phyloP scores from a whole-genome alignment of 2,113 vertebrate species.

The Seriola aureovittata region DNA sequence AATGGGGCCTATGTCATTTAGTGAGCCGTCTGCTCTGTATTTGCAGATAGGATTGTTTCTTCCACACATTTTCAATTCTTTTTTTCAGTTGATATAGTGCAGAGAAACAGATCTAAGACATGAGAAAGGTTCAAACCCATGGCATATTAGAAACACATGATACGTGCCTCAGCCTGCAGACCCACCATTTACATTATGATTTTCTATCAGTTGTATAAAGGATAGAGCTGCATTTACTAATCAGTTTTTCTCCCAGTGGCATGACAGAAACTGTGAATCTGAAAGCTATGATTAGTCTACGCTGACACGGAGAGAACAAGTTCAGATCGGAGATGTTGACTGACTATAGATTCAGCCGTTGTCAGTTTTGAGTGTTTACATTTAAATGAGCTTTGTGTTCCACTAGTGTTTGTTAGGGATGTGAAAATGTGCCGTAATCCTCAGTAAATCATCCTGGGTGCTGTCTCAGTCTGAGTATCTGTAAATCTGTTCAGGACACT shows the following conservation, averaged over 20 bases:
- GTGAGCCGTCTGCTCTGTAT: background rate
- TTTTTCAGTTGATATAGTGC: background rate
- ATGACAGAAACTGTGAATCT: constrained; percentile 4
- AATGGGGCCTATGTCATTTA: background rate
- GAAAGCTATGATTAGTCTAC: background rate
- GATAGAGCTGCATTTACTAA: background rate
- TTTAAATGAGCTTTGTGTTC: constrained; percentile 40
- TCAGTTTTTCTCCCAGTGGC: background rate
- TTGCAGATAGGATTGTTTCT: background rate
- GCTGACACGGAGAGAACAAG: background rate
- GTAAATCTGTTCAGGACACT: constrained; percentile 27
- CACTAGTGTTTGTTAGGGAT: constrained; percentile 11
- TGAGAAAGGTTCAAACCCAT: background rate
- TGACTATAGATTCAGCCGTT: constrained; percentile 14
- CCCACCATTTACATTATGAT: background rate
- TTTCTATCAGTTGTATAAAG: background rate
- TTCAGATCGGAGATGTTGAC: constrained; percentile 7
- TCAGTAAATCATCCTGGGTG: constrained; percentile 36
- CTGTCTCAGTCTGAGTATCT: constrained; percentile 48
- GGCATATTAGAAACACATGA: background rate
- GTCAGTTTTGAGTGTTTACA: constrained; percentile 32
- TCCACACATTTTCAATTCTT: constrained; percentile 9
- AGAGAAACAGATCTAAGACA: constrained; percentile 2
- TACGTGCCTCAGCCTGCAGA: background rate
- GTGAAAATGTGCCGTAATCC: constrained; percentile 47